phyloP scores from a whole-genome alignment of 2,888 invertebrate species.

The Trichogramma dendrolimi region DNA sequence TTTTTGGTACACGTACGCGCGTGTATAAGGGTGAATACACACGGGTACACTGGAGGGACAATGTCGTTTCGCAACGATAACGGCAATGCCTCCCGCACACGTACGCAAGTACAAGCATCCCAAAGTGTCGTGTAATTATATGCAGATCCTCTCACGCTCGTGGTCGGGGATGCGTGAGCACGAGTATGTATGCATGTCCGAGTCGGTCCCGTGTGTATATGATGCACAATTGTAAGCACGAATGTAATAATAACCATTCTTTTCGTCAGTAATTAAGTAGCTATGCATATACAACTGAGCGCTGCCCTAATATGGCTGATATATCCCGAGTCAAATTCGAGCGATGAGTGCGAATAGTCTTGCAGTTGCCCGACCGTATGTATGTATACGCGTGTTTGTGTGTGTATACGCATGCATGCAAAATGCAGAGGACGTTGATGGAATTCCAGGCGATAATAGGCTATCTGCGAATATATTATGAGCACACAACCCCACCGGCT shows the following conservation, averaged over 20 bases:
- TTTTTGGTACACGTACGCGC: no score
- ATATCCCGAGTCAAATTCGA: no score
- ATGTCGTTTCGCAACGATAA: conserved; percentile 25
- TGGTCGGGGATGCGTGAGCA: neutral
- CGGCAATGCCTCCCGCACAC: conserved; percentile 20
- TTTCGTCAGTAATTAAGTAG: conserved; percentile 23
- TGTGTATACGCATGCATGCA: no score
- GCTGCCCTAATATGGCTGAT: neutral
- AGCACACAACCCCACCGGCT: no score
- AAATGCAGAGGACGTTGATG: no score
- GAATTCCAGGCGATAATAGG: no score
- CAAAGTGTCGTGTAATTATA: conserved; percentile 28
- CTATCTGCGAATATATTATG: no score
- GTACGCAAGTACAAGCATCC: neutral
- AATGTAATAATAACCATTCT: conserved; percentile 28
- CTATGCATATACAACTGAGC: neutral
- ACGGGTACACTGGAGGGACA: conserved; percentile 6
- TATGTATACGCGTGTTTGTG: no score
- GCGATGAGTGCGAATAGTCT: no score
- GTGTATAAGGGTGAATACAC: no score
- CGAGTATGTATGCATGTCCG: neutral
- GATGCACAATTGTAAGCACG: conserved; percentile 26
- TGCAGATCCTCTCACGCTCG: neutral
- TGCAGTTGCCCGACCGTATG: no score
- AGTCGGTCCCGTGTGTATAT: conserved; percentile 18